These are phyloP conservation scores for Gortyna flavago DNA, from an alignment of 2,888 invertebrate genomes.

Conservation along the genomic window DNA sequence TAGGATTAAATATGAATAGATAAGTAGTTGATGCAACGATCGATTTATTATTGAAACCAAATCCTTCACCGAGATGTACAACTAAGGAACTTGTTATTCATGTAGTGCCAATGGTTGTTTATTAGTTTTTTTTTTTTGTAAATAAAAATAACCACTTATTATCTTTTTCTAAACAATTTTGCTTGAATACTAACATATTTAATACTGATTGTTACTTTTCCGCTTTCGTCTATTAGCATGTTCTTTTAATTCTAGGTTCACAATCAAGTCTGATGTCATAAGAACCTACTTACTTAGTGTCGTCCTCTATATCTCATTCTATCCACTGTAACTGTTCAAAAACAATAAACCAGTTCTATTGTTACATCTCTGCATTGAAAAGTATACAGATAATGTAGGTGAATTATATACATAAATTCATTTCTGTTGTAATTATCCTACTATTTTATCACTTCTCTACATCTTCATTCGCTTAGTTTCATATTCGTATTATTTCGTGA, in stretches of 20 bases:
- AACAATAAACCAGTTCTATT: constrained; percentile 37
- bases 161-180: constrained; percentile 36
- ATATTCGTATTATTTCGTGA: constrained; percentile 18
- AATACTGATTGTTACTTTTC: constrained; percentile 32
- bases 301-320: constrained; percentile 26
- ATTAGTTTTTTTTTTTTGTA: constrained; percentile 70
- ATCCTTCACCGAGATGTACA: constrained; percentile 88
- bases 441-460: constrained; percentile 6
- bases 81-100: constrained; percentile 73
- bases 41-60: constrained; percentile 80
- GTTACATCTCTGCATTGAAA: constrained; percentile 30
- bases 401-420: not conserved
- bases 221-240: constrained; percentile 24
- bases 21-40: constrained; percentile 71
- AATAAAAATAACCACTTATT: constrained; percentile 61
- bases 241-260: constrained; percentile 38
- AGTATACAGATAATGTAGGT: constrained; percentile 11
- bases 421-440: constrained; percentile 29
- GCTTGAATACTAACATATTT: constrained; percentile 59
- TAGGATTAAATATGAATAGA: constrained; percentile 65
- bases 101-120: constrained; percentile 84
- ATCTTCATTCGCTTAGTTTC: constrained; percentile 10
- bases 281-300: constrained; percentile 15
- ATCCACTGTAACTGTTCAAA: constrained; percentile 16
- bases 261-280: constrained; percentile 19